Evolutionary conservation across 1,140 invertebrate species (phyloP), one percentile per base, ranked within the genome.

Genomic region (Parasteatoda tepidariorum): DNA sequence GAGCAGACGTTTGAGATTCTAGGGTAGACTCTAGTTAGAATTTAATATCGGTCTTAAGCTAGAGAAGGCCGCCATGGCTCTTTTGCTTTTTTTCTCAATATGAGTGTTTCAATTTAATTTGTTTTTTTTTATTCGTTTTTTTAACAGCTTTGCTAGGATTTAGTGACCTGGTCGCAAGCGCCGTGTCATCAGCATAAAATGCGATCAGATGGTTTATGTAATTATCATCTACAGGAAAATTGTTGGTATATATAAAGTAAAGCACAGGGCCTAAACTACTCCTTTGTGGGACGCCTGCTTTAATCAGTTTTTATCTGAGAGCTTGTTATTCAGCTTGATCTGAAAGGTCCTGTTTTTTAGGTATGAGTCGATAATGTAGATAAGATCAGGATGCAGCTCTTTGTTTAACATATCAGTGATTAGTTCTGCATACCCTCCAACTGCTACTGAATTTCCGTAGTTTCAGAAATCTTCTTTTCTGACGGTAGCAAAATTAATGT

Each of bases 171-270:
- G 67, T 31, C 0, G 75, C 3, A 2, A 82, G 22, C 0, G 70
- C 54, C 7, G 78, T 82, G 70, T 82, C 78, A 5, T 82, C 78
- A 26, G 66, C 78, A 74, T 48, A 68, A 3, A 71, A 28, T 2
- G 33, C 3, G 0, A 0, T 55, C 0, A 22, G 24, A 15, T 22
- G 0, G 18, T 4, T 6, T 0, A 18, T 30, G n/a, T n/a, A n/a
- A 0, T 5, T 28, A 6, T 41, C 13, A 6, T 5, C 5, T 41
- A 31, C 30, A 2, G 78, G 78, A 11, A 55, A 38, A 18, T 74
- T 67, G 24, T 22, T 9, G 1, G 28, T 74, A 33, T 38, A 82
- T 2, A 75, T 0, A 9, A 26, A 13, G 7, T 74, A 73, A 0
- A 74, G 15, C 3, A 33, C 3, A 0, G 78, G 38, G 2, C 13